Percentiles rank a stretch among this genome's conserved stretches.
phyloP scores from a whole-genome alignment of 2,797 vertebrate genomes.

The Hyperoplus lanceolatus region DNA sequence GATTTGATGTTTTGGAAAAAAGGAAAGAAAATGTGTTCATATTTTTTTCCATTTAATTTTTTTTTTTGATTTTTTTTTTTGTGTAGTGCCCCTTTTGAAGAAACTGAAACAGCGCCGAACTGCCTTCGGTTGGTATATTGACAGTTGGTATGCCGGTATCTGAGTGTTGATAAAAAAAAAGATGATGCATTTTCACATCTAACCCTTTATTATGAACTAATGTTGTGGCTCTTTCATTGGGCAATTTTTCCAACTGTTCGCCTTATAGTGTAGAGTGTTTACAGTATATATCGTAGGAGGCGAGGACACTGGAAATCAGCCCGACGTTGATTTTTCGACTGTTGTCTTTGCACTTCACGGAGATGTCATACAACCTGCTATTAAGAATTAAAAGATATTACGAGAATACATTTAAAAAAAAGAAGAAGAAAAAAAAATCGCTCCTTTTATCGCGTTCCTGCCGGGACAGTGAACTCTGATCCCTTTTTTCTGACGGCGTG shows the following conservation, averaged over 20 bases:
- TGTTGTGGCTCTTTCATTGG: constrained; percentile 78
- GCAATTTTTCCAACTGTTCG: constrained; percentile 84
- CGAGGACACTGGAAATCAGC: constrained; percentile 61
- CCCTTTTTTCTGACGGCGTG: constrained; percentile 55
- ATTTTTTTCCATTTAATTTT: constrained; percentile 49
- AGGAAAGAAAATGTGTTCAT: constrained; percentile 48
- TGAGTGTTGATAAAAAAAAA: constrained; percentile 60
- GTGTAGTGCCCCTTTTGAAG: constrained; percentile 60
- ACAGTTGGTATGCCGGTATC: constrained; percentile 80
- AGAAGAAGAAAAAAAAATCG: not conserved
- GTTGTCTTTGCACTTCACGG: constrained; percentile 74
- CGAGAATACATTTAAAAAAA: not conserved
- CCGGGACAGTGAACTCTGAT: constrained; percentile 63
- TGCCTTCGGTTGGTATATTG: constrained; percentile 80
- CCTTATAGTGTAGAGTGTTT: constrained; percentile 90
- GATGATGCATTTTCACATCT: constrained; percentile 61
- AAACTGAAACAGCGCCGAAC: constrained; percentile 76
- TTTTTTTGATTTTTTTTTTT: constrained; percentile 11
- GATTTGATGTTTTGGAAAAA: constrained; percentile 62
- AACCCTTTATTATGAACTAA: constrained; percentile 77
- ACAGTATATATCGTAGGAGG: constrained; percentile 77
- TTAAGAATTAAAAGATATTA: constrained; percentile 13
- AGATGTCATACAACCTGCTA: constrained; percentile 71
- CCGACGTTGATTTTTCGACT: constrained; percentile 16
- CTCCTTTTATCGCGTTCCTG: constrained; percentile 36